Conservation (phyloP, 2,888 invertebrate species). For the Cryptocephalus primarius region DNA sequence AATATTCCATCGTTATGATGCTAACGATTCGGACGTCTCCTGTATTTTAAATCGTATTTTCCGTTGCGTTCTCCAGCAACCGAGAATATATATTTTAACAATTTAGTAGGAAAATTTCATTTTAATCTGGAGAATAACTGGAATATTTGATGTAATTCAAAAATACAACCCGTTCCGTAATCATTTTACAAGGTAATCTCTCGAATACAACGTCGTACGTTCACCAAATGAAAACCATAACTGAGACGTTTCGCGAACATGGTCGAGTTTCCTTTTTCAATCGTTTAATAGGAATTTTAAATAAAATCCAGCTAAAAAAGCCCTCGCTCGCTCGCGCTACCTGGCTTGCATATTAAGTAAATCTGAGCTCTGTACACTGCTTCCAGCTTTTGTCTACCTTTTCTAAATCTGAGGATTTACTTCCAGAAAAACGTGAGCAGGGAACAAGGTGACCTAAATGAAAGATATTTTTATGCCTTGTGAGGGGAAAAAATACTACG, state of each 20-base stretch:
- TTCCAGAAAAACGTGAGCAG: slow-evolving; percentile 11
- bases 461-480: slow-evolving; percentile 4
- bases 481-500: background rate
- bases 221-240: background rate
- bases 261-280: background rate
- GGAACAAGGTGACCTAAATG: slow-evolving; percentile 2
- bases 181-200: no score
- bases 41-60: no score
- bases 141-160: no score
- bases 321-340: slow-evolving; percentile 2
- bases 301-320: slow-evolving; percentile 1
- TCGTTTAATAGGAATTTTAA: background rate
- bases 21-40: no score
- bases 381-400: slow-evolving; percentile 4
- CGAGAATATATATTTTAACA: no score
- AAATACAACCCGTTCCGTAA: no score
- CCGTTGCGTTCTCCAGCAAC: no score
- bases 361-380: slow-evolving; percentile 13
- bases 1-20: no score
- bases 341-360: slow-evolving; percentile 12
- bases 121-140: no score
- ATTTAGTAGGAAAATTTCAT: no score
- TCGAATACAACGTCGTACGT: no score
- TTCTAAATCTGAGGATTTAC: slow-evolving; percentile 13
- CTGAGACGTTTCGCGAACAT: background rate